Base-by-base conservation (phyloP, 2,888 invertebrate genomes). In the Suillia variegata region DNA sequence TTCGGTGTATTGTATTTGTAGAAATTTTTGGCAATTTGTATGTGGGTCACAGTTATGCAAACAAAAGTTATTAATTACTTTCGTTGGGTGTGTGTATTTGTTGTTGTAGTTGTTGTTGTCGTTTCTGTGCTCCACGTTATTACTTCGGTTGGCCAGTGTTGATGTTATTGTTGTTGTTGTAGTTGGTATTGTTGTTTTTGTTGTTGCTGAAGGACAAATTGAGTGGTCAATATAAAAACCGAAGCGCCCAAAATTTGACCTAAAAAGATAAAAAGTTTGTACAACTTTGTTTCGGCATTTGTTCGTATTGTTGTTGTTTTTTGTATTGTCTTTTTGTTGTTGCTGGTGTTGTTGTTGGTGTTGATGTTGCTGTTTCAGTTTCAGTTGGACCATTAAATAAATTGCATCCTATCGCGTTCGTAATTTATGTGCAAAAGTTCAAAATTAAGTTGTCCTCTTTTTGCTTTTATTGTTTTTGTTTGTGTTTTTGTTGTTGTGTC, bases 231-330 rank as follows among this genome's bases (percentile, higher is more conserved):
- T 38, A 55, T 42, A 63, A 54, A 61, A 54, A 34, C 51, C 55
- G 45, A 52, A 56, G 49, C 57, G 56, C 47, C 62, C 62, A 63
- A 68, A 70, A 70, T 67, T 63, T 70, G 71, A 71, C 71, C 70
- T 62, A 69, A 68, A 73, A 70, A 70, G 65, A 71, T 70, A 72
- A 67, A 67, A 68, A 63, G 57, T 62, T 68, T 67, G 26, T 59
- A 59, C 48, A 49, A 67, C 67, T 59, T 62, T 62, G 58, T 61
- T 54, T 58, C 34, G 18, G 22, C 6, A 54, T 17, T 54, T 2
- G 15, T 49, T 20, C 17, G n/a, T 12, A 5, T 45, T 56, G 10
- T 31, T 26, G 2, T 31, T 31, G 2, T 51, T 48, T 26, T 42
- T 24, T 56, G 22, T 50, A 52, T 42, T 50, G 51, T 55, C 10